phyloP scores from a whole-genome alignment of 1,140 invertebrate genomes.

The Hirudo medicinalis region DNA sequence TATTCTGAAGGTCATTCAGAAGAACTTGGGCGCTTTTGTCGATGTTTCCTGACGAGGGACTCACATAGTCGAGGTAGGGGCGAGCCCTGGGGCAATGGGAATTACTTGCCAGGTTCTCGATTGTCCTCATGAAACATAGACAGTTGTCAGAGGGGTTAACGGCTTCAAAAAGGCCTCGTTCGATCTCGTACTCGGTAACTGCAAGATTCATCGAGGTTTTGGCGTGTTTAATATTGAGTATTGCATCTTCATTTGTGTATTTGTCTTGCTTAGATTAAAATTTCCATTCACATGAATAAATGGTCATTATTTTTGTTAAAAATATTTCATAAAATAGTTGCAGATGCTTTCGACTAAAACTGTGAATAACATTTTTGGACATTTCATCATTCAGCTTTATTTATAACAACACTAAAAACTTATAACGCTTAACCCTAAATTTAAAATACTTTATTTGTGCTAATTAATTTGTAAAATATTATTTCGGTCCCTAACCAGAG shows the following conservation, averaged over 20 bases:
- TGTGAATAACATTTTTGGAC: too few species aligned
- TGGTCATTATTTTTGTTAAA: too few species aligned
- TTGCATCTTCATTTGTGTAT: neutral
- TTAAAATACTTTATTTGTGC: too few species aligned
- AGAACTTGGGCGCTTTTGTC: conserved; percentile 84
- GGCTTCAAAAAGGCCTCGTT: conserved; percentile 17
- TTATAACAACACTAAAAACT: too few species aligned
- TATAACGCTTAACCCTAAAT: too few species aligned
- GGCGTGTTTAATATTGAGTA: neutral
- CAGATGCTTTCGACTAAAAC: too few species aligned
- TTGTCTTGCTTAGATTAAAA: neutral
- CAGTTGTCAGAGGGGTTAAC: conserved; percentile 17
- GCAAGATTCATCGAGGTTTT: neutral
- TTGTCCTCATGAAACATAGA: conserved; percentile 17
- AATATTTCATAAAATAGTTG: too few species aligned
- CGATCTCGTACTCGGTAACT: conserved; percentile 23
- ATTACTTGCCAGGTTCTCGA: conserved; percentile 18
- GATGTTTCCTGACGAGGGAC: neutral
- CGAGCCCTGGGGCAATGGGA: conserved; percentile 7
- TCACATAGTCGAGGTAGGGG: neutral
- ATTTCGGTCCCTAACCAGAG: conserved; percentile 11
- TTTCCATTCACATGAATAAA: too few species aligned
- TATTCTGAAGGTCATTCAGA: conserved; percentile 74
- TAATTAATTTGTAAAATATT: too few species aligned
- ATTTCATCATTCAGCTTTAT: too few species aligned